Percentiles rank a stretch among this genome's conserved stretches.
These are phyloP conservation scores for Heliconius hermathena DNA, from an alignment of 1,140 invertebrate species.

Conservation along the genomic window DNA sequence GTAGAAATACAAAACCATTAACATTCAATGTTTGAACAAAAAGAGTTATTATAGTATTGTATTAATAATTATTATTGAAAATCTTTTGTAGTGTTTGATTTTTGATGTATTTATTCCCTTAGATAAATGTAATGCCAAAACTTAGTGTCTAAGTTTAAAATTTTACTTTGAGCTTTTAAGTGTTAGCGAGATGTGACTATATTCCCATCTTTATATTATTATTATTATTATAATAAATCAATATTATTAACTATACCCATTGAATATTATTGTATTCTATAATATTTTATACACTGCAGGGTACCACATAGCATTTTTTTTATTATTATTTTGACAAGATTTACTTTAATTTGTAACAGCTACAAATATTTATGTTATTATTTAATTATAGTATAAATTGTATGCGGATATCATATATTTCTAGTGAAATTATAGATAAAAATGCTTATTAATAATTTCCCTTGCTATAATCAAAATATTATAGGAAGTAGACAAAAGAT, in stretches of 20 bases:
- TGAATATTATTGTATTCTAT: conserved; percentile 1
- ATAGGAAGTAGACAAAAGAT: conserved; percentile 19
- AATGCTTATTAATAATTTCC: conserved; percentile 1
- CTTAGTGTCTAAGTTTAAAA: conserved; percentile 25
- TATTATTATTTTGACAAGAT: neutral
- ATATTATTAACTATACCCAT: neutral
- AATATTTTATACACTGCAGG: neutral
- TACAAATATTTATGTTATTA: neutral
- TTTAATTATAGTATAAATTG: neutral
- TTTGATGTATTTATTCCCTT: conserved; percentile 21
- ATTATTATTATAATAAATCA: neutral
- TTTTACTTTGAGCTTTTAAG: conserved; percentile 30
- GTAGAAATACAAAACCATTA: neutral
- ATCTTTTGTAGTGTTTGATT: neutral
- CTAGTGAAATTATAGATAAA: conserved; percentile 8
- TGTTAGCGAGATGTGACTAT: neutral
- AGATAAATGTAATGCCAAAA: conserved; percentile 34
- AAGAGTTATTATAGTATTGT: neutral
- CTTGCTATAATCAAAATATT: conserved; percentile 3
- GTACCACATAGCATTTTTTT: neutral
- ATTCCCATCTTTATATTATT: neutral
- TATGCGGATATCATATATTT: conserved; percentile 1
- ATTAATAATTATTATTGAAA: neutral
- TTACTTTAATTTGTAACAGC: neutral
- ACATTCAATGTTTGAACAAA: neutral